These are phyloP conservation scores for Scaptodrosophila lebanonensis DNA, from an alignment of 1,140 invertebrate genomes.

Conservation along the genomic window DNA sequence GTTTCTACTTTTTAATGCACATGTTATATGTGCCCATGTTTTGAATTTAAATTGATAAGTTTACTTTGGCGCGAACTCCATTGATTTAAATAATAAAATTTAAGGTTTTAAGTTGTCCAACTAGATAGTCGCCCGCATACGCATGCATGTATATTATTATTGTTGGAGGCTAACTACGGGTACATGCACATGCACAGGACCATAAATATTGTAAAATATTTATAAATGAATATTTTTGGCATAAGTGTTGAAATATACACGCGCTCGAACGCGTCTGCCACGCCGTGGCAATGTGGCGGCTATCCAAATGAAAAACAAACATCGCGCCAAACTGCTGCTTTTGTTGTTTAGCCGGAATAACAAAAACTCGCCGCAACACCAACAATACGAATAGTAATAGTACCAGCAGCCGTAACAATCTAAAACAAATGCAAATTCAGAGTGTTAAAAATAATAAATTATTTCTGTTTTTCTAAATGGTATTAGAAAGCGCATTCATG, in stretches of 20 bases:
- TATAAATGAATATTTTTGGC: constrained; percentile 54
- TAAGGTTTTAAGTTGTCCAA: constrained; percentile 4
- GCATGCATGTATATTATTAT: too few species aligned
- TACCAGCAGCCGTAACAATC: too few species aligned
- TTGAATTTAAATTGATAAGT: constrained; percentile 6
- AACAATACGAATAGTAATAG: constrained; percentile 19
- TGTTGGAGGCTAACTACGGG: too few species aligned
- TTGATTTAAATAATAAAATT: neutral
- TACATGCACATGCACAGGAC: neutral
- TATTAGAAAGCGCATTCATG: constrained; percentile 68
- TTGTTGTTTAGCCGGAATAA: constrained; percentile 58
- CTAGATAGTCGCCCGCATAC: too few species aligned
- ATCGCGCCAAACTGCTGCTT: constrained; percentile 36
- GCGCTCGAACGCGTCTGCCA: constrained; percentile 45
- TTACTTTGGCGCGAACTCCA: too few species aligned
- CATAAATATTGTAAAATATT: constrained; percentile 59
- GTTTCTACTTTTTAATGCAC: constrained; percentile 24
- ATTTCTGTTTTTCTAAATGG: constrained; percentile 74
- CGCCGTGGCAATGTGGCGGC: neutral
- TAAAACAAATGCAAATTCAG: constrained; percentile 56
- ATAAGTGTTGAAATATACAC: constrained; percentile 54
- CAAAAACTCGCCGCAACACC: constrained; percentile 12
- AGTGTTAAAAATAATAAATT: constrained; percentile 75
- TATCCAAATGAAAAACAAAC: constrained; percentile 66
- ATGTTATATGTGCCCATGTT: constrained; percentile 18